Percentiles rank a stretch among this genome's conserved stretches.
phyloP scores from a whole-genome alignment of 2,797 vertebrate species.

The Sylvilagus floridanus region DNA sequence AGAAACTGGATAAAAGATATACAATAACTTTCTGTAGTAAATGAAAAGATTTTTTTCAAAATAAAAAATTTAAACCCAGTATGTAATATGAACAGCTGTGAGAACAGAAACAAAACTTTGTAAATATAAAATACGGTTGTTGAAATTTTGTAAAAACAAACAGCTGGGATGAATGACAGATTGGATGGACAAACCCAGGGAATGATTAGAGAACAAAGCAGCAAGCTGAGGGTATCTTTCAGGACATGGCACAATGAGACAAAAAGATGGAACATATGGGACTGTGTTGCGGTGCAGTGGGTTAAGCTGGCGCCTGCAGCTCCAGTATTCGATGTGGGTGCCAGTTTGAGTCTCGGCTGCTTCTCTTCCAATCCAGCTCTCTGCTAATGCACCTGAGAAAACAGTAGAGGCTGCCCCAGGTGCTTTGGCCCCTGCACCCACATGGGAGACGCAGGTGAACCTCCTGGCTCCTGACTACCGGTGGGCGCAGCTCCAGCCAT shows the following conservation, averaged over 20 bases:
- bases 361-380: too few species aligned
- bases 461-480: too few species aligned
- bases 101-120: background rate
- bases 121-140: background rate
- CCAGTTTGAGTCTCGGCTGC: too few species aligned
- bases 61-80: background rate
- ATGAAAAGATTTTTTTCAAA: background rate
- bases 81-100: background rate
- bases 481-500: too few species aligned
- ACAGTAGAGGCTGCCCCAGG: too few species aligned
- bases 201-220: background rate
- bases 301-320: too few species aligned
- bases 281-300: too few species aligned
- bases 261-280: background rate
- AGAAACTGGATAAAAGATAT: background rate
- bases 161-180: background rate
- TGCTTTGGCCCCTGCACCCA: too few species aligned
- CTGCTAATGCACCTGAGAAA: too few species aligned
- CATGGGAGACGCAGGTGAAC: too few species aligned
- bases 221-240: background rate
- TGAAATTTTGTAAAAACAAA: background rate
- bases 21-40: background rate
- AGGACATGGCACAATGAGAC: background rate
- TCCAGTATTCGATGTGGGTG: too few species aligned
- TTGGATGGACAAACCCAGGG: background rate